A percentile compares a stretch with the other conserved stretches of the same genome.
Conservation (phyloP, 2,113 vertebrate genomes). For the Sturnus vulgaris region DNA sequence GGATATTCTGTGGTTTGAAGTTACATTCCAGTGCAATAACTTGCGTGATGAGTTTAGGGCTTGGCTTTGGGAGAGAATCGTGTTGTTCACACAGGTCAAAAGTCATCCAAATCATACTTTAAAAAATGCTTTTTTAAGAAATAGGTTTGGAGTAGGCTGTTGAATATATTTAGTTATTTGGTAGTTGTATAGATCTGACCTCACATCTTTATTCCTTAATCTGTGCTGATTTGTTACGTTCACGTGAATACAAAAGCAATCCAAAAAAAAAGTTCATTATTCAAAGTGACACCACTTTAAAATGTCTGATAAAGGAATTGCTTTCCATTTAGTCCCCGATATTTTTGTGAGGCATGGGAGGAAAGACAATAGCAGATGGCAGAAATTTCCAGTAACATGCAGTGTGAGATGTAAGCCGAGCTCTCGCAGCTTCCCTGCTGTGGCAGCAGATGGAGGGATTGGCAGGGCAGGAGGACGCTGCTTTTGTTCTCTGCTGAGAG, state of each 20-base stretch:
- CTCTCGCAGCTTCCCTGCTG: not conserved
- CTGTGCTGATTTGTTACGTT: not conserved
- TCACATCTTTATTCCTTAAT: not conserved
- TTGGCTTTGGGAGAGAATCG: not conserved
- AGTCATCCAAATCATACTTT: not conserved
- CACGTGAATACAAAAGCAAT: not conserved
- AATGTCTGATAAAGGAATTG: not conserved
- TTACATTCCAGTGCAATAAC: not conserved
- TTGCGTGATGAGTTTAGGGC: not conserved
- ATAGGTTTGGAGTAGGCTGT: not conserved
- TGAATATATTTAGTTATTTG: not conserved
- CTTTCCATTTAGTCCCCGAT: not conserved
- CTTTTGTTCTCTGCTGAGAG: not conserved
- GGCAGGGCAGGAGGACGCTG: not conserved
- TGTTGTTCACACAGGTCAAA: not conserved
- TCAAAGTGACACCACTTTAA: not conserved
- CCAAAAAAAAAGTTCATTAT: not conserved
- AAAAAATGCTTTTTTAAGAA: not conserved
- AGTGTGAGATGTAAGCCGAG: not conserved
- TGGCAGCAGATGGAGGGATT: conserved; percentile 9
- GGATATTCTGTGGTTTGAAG: not conserved
- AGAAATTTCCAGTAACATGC: not conserved
- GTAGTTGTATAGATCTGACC: not conserved
- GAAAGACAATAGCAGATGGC: conserved; percentile 16
- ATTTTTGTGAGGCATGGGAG: not conserved